Evolutionary conservation across 2,113 vertebrate species (phyloP), one percentile per base, ranked within the genome.

Genomic region (Chlorodrepanis virens): DNA sequence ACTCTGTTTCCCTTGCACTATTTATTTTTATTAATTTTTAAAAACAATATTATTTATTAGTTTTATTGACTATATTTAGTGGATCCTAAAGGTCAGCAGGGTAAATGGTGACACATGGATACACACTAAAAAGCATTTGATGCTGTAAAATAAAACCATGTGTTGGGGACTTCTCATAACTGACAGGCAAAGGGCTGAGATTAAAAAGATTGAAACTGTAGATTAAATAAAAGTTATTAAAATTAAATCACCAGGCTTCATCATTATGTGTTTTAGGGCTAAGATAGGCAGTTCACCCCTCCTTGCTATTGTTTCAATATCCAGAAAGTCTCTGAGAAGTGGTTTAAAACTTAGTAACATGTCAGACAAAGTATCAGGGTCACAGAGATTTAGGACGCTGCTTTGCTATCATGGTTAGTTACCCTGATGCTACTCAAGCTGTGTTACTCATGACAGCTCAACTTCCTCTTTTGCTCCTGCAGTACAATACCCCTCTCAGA

Each of bases 361-460:
- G 10, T 81, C 39, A 47, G 50, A 40, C 37, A 35, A 40, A 72
- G 40, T 59, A 40, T 25, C 18, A 47, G 21, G 59, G 40, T 74
- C 35, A 79, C 24, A 53, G 31, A 52, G 18, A 28, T 37, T n/a
- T 37, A 56, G 42, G 35, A 33, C 12, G 14, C 35, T 44, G 3
- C 63, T 69, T 53, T 76, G 27, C 35, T 42, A 5, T 44, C 16
- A 2, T 1, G 3, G 18, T 28, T 44, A 44, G 31, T 5, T 72
- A 63, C 33, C 27, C 72, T 35, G 24, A 15, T 14, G 4, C 44
- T 49, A 16, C 50, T 61, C 28, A 35, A 19, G 22, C 63, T 29
- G 6, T 3, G 5, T 22, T 65, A 85, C 2, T 90, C 50, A 23
- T 0, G 0, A 8, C 40, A 71, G n/a, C 50, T 88, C 67, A 60